These are phyloP conservation scores for Euura lappo DNA, from an alignment of 1,140 invertebrate species.

Conservation along the genomic window DNA sequence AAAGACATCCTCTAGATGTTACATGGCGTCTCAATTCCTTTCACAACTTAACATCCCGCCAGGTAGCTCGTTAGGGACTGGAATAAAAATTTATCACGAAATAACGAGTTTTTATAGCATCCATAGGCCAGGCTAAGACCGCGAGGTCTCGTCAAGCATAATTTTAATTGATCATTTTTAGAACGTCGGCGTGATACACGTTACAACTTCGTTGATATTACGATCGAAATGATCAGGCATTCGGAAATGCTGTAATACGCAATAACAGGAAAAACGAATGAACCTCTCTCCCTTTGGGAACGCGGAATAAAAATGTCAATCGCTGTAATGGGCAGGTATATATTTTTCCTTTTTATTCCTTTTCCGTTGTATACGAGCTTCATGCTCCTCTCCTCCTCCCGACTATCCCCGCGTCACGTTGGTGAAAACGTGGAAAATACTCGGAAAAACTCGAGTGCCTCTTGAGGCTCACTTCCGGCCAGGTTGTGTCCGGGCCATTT, in stretches of 20 bases:
- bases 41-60: neutral
- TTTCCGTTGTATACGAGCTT: no score
- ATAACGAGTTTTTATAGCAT: neutral
- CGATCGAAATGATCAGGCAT: no score
- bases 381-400: no score
- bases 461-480: neutral
- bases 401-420: no score
- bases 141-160: neutral
- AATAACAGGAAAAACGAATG: no score
- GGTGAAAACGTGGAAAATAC: neutral
- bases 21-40: neutral
- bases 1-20: neutral
- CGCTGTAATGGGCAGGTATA: no score
- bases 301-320: no score
- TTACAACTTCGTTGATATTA: no score
- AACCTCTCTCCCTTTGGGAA: no score
- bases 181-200: no score
- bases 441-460: neutral
- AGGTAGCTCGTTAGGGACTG: neutral
- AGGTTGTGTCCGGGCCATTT: neutral
- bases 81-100: neutral
- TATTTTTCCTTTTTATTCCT: no score
- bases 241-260: no score
- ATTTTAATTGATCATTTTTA: neutral
- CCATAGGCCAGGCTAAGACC: neutral